phyloP scores from a whole-genome alignment of 2,888 invertebrate genomes.

The Drosophila robusta region DNA sequence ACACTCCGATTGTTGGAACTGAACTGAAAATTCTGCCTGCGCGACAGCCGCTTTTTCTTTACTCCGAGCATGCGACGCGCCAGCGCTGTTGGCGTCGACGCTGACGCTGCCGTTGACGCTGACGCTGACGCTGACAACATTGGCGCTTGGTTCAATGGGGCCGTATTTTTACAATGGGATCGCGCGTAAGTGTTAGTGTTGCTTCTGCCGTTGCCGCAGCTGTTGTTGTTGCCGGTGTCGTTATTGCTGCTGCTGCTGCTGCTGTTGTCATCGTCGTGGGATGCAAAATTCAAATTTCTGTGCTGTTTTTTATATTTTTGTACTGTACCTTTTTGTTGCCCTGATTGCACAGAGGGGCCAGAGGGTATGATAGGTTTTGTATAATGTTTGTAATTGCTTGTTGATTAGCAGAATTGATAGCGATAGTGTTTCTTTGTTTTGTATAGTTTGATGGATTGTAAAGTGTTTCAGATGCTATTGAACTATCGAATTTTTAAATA shows the following conservation, averaged over 20 bases:
- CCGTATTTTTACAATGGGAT: conserved; percentile 56
- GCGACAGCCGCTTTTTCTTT: conserved; percentile 82
- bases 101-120: conserved; percentile 26
- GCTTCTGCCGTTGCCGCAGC: conserved; percentile 7
- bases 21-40: conserved; percentile 80
- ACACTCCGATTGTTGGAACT: conserved; percentile 80
- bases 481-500: background rate
- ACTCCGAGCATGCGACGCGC: conserved; percentile 54
- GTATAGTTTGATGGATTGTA: no score
- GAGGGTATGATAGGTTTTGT: conserved; percentile 32
- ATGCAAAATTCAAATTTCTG: conserved; percentile 75
- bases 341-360: conserved; percentile 17
- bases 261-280: conserved; percentile 38
- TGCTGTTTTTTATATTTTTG: conserved; percentile 62
- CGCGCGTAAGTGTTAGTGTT: conserved; percentile 34
- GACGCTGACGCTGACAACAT: conserved; percentile 33
- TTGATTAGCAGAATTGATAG: conserved; percentile 2
- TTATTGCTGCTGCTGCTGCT: conserved; percentile 2
- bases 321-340: conserved; percentile 58
- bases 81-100: conserved; percentile 39
- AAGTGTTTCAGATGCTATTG: background rate
- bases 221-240: conserved; percentile 3
- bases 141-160: conserved; percentile 43
- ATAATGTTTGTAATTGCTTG: conserved; percentile 3
- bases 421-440: background rate